A percentile compares a stretch with the other conserved stretches of the same genome.
phyloP scores from a whole-genome alignment of 1,140 invertebrate genomes.

The Camponotus vicinus region DNA sequence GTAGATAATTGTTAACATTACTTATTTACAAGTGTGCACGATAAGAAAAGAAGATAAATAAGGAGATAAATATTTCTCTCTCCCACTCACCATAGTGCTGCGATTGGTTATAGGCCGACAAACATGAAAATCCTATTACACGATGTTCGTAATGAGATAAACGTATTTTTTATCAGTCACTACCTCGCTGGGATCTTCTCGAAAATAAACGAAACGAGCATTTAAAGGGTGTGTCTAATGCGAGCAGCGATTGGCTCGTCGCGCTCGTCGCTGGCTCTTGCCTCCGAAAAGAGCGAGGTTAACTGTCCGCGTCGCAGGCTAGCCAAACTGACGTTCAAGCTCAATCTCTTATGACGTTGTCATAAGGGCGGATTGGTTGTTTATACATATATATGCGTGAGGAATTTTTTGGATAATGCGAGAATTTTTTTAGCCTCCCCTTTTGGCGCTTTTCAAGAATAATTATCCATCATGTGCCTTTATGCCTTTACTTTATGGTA shows the following conservation, averaged over 20 bases:
- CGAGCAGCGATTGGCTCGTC: constrained; percentile 50
- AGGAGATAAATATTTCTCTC: neutral
- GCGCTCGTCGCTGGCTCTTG: constrained; percentile 21
- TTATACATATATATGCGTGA: no score
- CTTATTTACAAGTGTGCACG: constrained; percentile 1
- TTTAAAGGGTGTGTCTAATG: constrained; percentile 84
- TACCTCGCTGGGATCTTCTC: constrained; percentile 62
- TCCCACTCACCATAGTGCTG: constrained; percentile 36
- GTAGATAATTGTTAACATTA: neutral
- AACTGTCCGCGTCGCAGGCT: constrained; percentile 46
- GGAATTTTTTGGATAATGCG: no score
- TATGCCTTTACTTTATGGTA: no score
- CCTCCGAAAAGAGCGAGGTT: constrained; percentile 45
- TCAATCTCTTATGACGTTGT: neutral
- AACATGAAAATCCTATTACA: constrained; percentile 50
- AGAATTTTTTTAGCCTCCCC: neutral
- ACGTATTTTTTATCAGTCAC: constrained; percentile 34
- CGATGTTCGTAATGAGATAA: constrained; percentile 28
- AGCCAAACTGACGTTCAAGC: neutral
- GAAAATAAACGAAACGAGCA: constrained; percentile 79
- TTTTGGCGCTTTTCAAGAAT: neutral
- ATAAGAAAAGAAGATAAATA: neutral
- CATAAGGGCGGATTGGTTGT: constrained; percentile 12
- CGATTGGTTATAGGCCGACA: constrained; percentile 55
- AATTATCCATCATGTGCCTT: neutral